Percentiles rank a stretch among this genome's conserved stretches.
Evolutionary conservation across 2,888 invertebrate genomes (phyloP).

Genomic region (Andricus quercusramuli): DNA sequence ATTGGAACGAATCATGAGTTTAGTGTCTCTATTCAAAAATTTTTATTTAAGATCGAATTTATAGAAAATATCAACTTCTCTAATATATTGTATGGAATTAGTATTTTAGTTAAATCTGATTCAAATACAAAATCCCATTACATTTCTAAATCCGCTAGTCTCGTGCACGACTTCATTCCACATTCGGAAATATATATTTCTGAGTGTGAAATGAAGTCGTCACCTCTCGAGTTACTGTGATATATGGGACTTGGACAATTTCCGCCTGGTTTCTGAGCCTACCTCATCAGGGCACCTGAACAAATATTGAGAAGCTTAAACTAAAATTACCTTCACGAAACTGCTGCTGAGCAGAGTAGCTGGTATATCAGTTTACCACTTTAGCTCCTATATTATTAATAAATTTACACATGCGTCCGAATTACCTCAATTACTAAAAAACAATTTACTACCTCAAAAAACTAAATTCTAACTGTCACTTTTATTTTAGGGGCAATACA

Average conservation of each 20-base stretch:
- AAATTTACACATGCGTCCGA: not conserved
- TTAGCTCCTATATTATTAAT: not conserved
- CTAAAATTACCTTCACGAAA: slow-evolving; percentile 11
- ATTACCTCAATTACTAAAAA: not conserved
- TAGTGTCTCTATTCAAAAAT: too few species aligned
- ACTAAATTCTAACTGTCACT: too few species aligned
- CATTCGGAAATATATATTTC: not conserved
- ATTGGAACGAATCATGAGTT: too few species aligned
- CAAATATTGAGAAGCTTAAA: slow-evolving; percentile 33
- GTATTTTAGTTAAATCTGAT: not conserved
- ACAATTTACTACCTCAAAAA: not conserved
- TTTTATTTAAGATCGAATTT: too few species aligned
- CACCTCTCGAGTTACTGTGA: not conserved
- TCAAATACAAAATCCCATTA: slow-evolving; percentile 1
- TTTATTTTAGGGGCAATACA: too few species aligned
- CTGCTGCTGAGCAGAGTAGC: not conserved
- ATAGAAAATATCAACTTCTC: too few species aligned
- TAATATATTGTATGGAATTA: not conserved
- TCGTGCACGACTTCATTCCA: too few species aligned
- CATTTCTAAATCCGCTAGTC: not conserved
- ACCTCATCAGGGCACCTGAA: slow-evolving; percentile 31
- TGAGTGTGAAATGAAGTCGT: not conserved
- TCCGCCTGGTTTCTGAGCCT: slow-evolving; percentile 19
- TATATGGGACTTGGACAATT: slow-evolving; percentile 21
- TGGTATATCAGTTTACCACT: not conserved